Percentiles rank a stretch among this genome's conserved stretches.
Conservation (phyloP, 2,797 vertebrate genomes). For the Paguma larvata region DNA sequence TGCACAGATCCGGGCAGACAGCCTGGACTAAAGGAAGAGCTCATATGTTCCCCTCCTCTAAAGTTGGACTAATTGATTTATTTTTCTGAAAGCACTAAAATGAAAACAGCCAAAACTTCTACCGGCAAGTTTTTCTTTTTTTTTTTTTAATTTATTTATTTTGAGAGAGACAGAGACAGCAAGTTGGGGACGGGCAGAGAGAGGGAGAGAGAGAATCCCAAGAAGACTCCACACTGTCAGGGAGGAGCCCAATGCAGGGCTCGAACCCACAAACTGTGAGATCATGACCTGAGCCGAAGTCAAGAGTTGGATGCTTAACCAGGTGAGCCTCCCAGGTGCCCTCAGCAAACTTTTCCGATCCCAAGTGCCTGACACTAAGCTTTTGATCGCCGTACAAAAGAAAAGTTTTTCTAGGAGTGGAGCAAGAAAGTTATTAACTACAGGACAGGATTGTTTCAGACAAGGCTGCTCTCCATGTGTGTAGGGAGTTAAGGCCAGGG, state of each 20-base stretch:
- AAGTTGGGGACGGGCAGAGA: too few relatives aligned
- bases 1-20: not conserved
- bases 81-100: not conserved
- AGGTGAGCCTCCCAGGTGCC: too few relatives aligned
- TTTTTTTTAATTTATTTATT: too few relatives aligned
- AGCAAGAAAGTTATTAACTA: not conserved
- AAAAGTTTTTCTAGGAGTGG: not conserved
- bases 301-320: too few relatives aligned
- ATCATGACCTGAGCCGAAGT: too few relatives aligned
- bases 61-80: too few relatives aligned
- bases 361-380: not conserved
- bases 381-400: not conserved
- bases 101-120: not conserved
- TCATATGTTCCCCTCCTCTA: not conserved
- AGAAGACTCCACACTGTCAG: too few relatives aligned
- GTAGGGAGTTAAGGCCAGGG: not conserved
- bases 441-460: not conserved
- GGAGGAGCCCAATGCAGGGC: too few relatives aligned
- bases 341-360: not conserved
- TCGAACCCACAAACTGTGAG: too few relatives aligned
- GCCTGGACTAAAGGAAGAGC: not conserved
- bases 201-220: too few relatives aligned
- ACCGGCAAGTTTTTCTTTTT: too few relatives aligned
- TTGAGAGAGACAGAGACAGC: too few relatives aligned
- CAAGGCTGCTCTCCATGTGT: not conserved